These are phyloP conservation scores for Myiothlypis coronata DNA, from an alignment of 2,797 vertebrate species.

Conservation along the genomic window DNA sequence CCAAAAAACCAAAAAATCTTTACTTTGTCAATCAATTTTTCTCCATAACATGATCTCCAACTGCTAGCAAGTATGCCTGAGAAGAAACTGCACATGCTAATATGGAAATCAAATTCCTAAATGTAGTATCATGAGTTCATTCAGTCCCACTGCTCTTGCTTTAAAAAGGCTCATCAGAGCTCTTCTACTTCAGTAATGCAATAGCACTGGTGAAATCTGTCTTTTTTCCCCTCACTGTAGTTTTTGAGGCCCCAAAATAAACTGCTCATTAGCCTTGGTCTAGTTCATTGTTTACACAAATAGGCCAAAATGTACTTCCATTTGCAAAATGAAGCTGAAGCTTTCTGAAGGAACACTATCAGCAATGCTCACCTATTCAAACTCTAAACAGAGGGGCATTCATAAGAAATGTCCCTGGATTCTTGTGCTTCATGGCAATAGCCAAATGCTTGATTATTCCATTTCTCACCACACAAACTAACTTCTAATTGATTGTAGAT, in stretches of 20 bases:
- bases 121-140: not conserved
- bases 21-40: not conserved
- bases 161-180: constrained; percentile 31
- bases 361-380: constrained; percentile 68
- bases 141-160: constrained; percentile 26
- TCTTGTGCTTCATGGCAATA: constrained; percentile 63
- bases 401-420: constrained; percentile 39
- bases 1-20: not conserved
- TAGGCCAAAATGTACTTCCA: constrained; percentile 69
- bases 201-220: constrained; percentile 36
- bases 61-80: not conserved
- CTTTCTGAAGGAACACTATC: constrained; percentile 59
- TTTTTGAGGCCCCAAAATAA: constrained; percentile 69
- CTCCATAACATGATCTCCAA: constrained; percentile 9
- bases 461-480: constrained; percentile 19
- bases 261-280: constrained; percentile 68
- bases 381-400: constrained; percentile 55
- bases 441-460: constrained; percentile 41
- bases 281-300: constrained; percentile 70
- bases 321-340: constrained; percentile 35
- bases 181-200: constrained; percentile 45
- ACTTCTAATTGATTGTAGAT: constrained; percentile 10
- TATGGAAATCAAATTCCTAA: constrained; percentile 44
- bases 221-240: constrained; percentile 13
- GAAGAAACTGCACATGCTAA: constrained; percentile 22